Base-by-base conservation (phyloP, 2,888 invertebrate genomes). In the Brachynemurus nebulosus region DNA sequence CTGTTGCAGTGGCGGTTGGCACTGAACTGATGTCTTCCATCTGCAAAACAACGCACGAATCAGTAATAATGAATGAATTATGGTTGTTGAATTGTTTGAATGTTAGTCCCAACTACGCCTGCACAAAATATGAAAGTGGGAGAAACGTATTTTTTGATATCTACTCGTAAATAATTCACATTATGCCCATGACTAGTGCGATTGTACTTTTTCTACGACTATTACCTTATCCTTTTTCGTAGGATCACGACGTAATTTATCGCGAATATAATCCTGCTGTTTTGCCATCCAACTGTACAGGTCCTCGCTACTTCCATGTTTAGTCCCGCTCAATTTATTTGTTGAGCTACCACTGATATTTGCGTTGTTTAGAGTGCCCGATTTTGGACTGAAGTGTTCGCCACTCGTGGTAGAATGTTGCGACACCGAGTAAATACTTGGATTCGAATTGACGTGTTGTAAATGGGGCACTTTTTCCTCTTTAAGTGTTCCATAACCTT, bases 231-330 rank as follows among this genome's bases (percentile, higher is more conserved):
- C 44, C 23, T 40, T 45, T 39, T 45, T 45, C 17, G 14, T 17
- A 34, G 39, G 40, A 12, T 52, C 49, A 21, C 49, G 27, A 65
- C 75, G 37, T 9, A 38, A 25, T 36, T 60, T 60, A 42, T 63
- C 63, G 11, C 66, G 64, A 45, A 67, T 63, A 49, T 68, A 69
- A 49, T 72, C 72, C 54, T 89, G 86, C 56, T 93, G 92, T 55
- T 89, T 86, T 2, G 89, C 90, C 93, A 95, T 93, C 93, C 93
- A 95, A 54, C 85, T 86, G 62, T 95, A 93, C 35, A 95, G 68
- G 64, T 93, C 92, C 16, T 44, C 44, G 12, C 33, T 20, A 17
- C 44, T 44, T 9, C 44, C 44, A 19, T 44, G 38, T 19, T 33
- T 17, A 14, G 16, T 19, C 3, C 11, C 21, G 51, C 65, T 66